Evolutionary conservation across 2,888 invertebrate genomes (phyloP).

Genomic region (Melipona bicolor): DNA sequence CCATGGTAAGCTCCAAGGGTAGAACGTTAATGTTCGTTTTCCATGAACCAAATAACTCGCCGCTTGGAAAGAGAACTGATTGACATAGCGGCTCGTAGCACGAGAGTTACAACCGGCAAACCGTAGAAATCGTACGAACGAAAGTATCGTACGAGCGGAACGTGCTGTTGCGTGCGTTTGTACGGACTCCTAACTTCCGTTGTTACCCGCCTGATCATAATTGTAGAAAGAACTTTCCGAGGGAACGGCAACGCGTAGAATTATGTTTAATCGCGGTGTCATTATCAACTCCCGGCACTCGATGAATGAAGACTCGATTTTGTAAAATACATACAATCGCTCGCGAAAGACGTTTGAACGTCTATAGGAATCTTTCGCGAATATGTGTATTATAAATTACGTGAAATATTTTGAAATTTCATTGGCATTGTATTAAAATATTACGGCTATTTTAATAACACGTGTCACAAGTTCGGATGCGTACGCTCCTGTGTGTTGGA

Average conservation of each 20-base stretch:
- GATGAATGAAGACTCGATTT: neutral
- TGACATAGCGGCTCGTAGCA: slow-evolving; percentile 62
- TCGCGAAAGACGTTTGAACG: no score
- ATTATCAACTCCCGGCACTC: neutral
- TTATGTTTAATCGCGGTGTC: neutral
- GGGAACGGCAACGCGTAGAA: neutral
- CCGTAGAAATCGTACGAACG: slow-evolving; percentile 33
- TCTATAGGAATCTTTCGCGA: no score
- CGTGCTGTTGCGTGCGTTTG: slow-evolving; percentile 57
- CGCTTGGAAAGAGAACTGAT: slow-evolving; percentile 58
- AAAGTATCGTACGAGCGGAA: slow-evolving; percentile 49
- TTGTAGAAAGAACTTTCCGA: slow-evolving; percentile 9
- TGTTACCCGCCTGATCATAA: slow-evolving; percentile 38
- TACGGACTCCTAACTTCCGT: slow-evolving; percentile 41
- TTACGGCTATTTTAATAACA: no score
- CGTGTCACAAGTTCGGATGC: no score
- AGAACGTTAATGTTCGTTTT: slow-evolving; percentile 68
- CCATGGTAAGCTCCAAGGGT: slow-evolving; percentile 33
- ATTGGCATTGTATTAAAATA: no score
- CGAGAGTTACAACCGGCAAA: slow-evolving; percentile 51
- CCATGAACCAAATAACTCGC: slow-evolving; percentile 64
- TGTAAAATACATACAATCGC: no score
- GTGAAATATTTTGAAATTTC: no score
- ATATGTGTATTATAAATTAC: no score
- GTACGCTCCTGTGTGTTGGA: no score